Base-by-base conservation (phyloP, 2,888 invertebrate genomes). In the Sylvicola fuscatus region DNA sequence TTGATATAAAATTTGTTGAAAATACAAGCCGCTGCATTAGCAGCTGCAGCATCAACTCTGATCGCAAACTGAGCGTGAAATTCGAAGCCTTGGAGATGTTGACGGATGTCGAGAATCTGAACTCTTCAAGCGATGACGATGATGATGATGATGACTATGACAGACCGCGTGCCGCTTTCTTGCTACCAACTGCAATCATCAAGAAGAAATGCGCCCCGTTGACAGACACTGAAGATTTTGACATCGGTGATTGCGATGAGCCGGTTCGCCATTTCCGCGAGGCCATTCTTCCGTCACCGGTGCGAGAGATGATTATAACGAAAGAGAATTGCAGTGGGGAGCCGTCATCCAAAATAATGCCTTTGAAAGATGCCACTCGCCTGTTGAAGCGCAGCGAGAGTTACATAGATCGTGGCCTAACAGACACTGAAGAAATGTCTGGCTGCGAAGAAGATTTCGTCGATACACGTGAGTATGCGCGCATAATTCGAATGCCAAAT, bases 81-180 rank as follows among this genome's bases (percentile, higher is more conserved):
- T 30, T 41, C 3, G 45, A 41, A 26, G 35, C 34, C 13, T 59
- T 47, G 33, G 51, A 60, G 32, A 54, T 52, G 2, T 14, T 58
- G 2, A 65, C 65, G 4, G 65, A 66, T 44, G 47, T 59, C 12
- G 65, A 65, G 46, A 56, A 58, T 41, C 46, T 65, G n/a, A 56
- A 61, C 36, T 52, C 54, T 3, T 37, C 39, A 16, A 10, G 10
- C 3, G 13, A 13, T 13, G 37, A 37, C 14, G 38, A 38, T 17
- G 38, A 40, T 29, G 51, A 56, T 26, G 32, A 50, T 15, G 42
- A 44, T 7, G 49, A 51, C 7, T 44, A 48, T 34, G 47, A 47
- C n/a, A 49, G 51, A 40, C 45, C 47, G 28, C 53, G 56, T 21
- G 55, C 55, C 5, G 43, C 53, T 2, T 47, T 53, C 17, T 40